phyloP scores from a whole-genome alignment of 2,797 vertebrate species.

The Threskiornis aethiopicus region DNA sequence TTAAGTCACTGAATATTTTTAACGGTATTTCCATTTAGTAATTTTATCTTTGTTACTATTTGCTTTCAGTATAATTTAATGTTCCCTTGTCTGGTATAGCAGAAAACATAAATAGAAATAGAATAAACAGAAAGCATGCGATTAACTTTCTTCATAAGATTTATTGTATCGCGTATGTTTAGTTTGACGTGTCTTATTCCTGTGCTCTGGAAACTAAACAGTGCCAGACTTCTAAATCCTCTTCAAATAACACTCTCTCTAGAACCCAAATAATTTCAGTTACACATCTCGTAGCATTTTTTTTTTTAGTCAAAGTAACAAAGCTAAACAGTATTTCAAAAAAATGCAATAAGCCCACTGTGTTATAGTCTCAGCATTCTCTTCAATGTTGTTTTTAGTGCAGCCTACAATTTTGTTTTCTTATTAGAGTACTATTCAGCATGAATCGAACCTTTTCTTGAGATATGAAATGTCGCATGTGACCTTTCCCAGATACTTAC shows the following conservation, averaged over 20 bases:
- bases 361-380: not conserved
- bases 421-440: not conserved
- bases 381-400: not conserved
- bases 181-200: conserved; percentile 32
- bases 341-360: not conserved
- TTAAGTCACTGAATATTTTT: not conserved
- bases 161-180: conserved; percentile 37
- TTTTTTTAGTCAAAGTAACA: not conserved
- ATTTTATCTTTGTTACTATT: conserved; percentile 47
- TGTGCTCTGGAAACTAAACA: conserved; percentile 44
- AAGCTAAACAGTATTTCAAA: not conserved
- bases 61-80: conserved; percentile 51
- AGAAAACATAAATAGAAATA: conserved; percentile 47
- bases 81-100: not conserved
- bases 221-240: conserved; percentile 28
- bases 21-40: conserved; percentile 5
- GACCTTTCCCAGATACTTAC: conserved; percentile 10
- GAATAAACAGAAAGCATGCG: conserved; percentile 13
- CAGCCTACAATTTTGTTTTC: not conserved
- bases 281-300: not conserved
- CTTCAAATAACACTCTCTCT: conserved; percentile 28
- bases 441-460: not conserved
- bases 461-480: not conserved
- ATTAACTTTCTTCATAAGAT: conserved; percentile 35
- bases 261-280: not conserved